Base-by-base conservation (phyloP, 1,140 invertebrate genomes). In the Rhagoletis zephyria region DNA sequence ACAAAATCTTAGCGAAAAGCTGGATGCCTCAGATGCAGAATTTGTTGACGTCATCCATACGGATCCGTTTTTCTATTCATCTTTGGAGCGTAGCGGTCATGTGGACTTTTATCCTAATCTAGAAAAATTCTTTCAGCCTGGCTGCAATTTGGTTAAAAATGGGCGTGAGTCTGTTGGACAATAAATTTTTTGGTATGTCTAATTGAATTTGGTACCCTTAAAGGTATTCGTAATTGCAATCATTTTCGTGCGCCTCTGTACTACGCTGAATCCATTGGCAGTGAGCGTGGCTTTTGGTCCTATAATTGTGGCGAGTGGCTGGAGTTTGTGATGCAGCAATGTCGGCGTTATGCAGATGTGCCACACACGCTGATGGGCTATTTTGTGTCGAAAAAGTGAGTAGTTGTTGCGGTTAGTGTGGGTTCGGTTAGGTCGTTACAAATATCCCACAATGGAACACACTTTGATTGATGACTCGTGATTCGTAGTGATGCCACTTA, bases 51-150 rank as follows among this genome's bases (percentile, higher is more conserved):
- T 96, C 9, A 96, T 97, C 88, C 96, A 97, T 90, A 96, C 96
- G 0, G 95, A 95, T 89, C 95, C 94, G 0, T 95, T 95, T 45
- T 91, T 95, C 12, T 94, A 95, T 30, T 96, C 96, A 0, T 94
- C 94, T 89, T 89, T 93, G 10, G 90, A 93, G 7, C 94, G 95
- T 0, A 90, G 96, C 42, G 97, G 97, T 1, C 95, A 96, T 88
- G 95, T 94, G 0, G 97, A 98, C 90, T 97, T 97, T 92, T 97
- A 96, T 93, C 96, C 96, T 0, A 97, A 97, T 91, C 95, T 95
- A 6, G 96, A 97, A 7, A 93, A 92, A 42, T 93, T 95, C 0
- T 91, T 94, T 9, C 97, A 97, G 90, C 96, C 96, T 0, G 97
- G 97, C 2, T 97, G 97, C 90, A 95, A 93, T 67, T 94, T 90